A percentile compares a stretch with the other conserved stretches of the same genome.
phyloP scores from a whole-genome alignment of 2,888 invertebrate species.

The Trilocha varians region DNA sequence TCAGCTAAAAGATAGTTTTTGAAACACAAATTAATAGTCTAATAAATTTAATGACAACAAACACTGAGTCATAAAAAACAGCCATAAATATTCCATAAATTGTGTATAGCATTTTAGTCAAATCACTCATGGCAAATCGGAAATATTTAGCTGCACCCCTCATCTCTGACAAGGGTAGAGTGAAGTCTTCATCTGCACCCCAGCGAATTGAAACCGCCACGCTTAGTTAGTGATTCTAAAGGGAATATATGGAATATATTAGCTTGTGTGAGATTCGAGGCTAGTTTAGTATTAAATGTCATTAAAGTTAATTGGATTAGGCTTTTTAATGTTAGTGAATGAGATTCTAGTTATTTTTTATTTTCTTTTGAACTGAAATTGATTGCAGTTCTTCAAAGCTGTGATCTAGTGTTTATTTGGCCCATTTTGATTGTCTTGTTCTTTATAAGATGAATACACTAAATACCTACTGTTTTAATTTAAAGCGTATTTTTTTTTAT shows the following conservation, averaged over 20 bases:
- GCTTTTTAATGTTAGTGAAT: no score
- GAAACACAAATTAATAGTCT: no score
- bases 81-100: background rate
- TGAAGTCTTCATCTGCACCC: slow-evolving; percentile 37
- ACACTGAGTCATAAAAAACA: background rate
- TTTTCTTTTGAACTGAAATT: no score
- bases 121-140: background rate
- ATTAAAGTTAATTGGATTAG: background rate
- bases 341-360: no score
- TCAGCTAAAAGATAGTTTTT: no score
- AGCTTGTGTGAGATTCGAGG: slow-evolving; percentile 14
- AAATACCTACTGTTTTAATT: no score
- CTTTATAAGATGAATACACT: no score
- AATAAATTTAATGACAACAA: background rate
- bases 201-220: slow-evolving; percentile 38
- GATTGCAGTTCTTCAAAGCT: no score
- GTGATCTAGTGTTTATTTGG: no score
- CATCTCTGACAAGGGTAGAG: slow-evolving; percentile 15
- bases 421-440: no score
- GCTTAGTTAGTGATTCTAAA: slow-evolving; percentile 32
- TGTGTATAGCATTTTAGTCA: background rate
- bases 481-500: no score
- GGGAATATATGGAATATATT: slow-evolving; percentile 24
- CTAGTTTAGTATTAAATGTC: background rate
- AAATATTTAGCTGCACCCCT: slow-evolving; percentile 1